These are phyloP conservation scores for Temnothorax curvispinosus DNA, from an alignment of 1,140 invertebrate genomes.

Conservation along the genomic window DNA sequence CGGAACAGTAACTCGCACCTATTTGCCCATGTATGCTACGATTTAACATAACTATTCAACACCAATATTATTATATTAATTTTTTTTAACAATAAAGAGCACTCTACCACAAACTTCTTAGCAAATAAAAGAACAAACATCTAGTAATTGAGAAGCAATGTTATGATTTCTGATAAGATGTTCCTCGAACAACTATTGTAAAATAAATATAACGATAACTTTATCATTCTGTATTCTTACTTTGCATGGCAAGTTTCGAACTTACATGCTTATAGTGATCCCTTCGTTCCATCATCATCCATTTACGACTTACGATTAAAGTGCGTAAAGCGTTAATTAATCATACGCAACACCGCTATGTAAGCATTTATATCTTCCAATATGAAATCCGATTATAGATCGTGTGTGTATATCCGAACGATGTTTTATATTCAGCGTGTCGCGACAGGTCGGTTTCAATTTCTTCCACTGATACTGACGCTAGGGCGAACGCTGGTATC, in stretches of 20 bases:
- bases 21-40: not conserved
- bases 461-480: slow-evolving; percentile 53
- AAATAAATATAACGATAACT: slow-evolving; percentile 2
- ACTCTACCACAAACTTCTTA: not conserved
- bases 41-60: not conserved
- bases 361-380: slow-evolving; percentile 14
- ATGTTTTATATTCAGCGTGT: slow-evolving; percentile 46
- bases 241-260: not conserved
- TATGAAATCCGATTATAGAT: slow-evolving; percentile 33
- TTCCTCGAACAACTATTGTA: not conserved
- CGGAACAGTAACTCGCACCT: not conserved
- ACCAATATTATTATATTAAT: not conserved
- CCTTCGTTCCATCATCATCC: not conserved
- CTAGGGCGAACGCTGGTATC: slow-evolving; percentile 5
- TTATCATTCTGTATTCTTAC: not conserved
- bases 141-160: not conserved
- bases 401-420: not conserved
- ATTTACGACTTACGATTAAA: slow-evolving; percentile 14
- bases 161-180: not conserved
- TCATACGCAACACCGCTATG: slow-evolving; percentile 18
- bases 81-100: not conserved
- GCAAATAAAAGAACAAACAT: not conserved
- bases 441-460: slow-evolving; percentile 52
- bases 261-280: not conserved
- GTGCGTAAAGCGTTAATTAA: slow-evolving; percentile 33